These are phyloP conservation scores for Trilocha varians DNA, from an alignment of 2,888 invertebrate genomes.

Conservation along the genomic window DNA sequence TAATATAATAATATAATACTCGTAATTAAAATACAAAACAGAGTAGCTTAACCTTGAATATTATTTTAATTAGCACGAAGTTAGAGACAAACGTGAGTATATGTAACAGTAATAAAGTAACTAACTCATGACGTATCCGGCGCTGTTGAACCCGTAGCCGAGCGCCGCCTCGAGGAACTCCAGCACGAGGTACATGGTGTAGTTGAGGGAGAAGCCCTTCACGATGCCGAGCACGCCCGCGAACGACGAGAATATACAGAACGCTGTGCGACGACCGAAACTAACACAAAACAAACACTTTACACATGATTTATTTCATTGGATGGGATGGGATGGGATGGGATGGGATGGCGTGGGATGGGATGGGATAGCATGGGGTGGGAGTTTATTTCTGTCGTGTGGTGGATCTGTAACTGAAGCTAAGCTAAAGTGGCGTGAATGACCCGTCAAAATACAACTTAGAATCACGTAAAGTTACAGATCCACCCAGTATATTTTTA, in stretches of 20 bases:
- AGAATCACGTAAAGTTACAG: no score
- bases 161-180: conserved; percentile 73
- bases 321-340: no score
- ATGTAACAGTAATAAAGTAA: neutral
- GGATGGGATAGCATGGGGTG: no score
- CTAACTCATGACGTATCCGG: conserved; percentile 63
- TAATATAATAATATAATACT: no score
- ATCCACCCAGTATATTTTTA: no score
- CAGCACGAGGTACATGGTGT: conserved; percentile 67
- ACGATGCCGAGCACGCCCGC: conserved; percentile 65
- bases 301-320: no score
- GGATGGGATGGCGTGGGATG: no score
- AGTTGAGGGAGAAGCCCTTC: conserved; percentile 69
- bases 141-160: conserved; percentile 71
- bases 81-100: neutral
- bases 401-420: no score
- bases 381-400: no score
- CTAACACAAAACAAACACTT: no score
- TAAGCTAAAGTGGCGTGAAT: neutral
- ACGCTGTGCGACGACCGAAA: conserved; percentile 69
- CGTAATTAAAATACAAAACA: no score
- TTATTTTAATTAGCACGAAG: neutral
- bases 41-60: no score
- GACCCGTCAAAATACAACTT: neutral
- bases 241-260: conserved; percentile 60